A percentile compares a stretch with the other conserved stretches of the same genome.
Conservation (phyloP, 1,140 invertebrate species). For the Brachystomella parvula region DNA sequence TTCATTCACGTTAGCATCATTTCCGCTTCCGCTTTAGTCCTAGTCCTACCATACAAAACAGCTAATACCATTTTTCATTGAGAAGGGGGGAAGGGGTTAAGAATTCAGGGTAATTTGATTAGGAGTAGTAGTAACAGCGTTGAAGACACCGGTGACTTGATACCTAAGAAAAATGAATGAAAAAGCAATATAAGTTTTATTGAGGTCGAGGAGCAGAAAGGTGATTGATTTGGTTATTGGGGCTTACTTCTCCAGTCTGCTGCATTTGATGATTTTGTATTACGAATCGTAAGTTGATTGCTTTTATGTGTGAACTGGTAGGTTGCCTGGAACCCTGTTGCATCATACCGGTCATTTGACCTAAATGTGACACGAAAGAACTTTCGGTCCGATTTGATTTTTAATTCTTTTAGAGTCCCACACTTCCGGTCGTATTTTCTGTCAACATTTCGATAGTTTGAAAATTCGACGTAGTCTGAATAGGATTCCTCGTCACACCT, state of each 20-base stretch:
- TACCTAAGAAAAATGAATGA: too few species aligned
- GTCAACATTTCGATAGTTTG: conserved; percentile 48
- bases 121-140: too few species aligned
- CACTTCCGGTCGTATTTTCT: conserved; percentile 49
- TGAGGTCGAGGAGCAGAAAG: too few species aligned
- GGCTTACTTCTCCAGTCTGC: neutral
- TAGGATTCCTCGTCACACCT: conserved; percentile 48
- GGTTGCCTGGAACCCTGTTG: conserved; percentile 51
- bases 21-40: neutral
- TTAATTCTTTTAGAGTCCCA: conserved; percentile 41
- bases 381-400: conserved; percentile 49
- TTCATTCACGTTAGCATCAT: too few species aligned
- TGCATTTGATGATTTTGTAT: conserved; percentile 11
- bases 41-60: too few species aligned
- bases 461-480: conserved; percentile 53
- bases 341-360: conserved; percentile 54
- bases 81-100: too few species aligned
- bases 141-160: too few species aligned
- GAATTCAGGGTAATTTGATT: too few species aligned
- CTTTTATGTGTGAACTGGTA: conserved; percentile 46
- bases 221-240: too few species aligned
- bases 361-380: conserved; percentile 55
- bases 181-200: too few species aligned
- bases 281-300: conserved; percentile 29
- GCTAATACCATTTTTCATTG: too few species aligned